Base-by-base conservation (phyloP, 2,113 vertebrate genomes). In the Thermophis baileyi region DNA sequence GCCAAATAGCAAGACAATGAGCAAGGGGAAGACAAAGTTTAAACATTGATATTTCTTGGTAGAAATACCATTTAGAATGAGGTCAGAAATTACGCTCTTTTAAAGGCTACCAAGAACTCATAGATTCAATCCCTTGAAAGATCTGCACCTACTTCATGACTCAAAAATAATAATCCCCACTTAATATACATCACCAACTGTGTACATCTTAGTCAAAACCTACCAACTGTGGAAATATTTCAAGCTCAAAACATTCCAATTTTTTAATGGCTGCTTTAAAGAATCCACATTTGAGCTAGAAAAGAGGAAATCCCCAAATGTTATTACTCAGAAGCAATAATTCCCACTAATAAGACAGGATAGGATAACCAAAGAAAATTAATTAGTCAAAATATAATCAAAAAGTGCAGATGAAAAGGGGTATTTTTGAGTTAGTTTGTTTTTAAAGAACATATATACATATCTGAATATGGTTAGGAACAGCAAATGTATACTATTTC, bases 331-430 rank as follows among this genome's bases (percentile, higher is more conserved):
- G 91, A 90, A 95, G 0, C 1, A 88, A 0, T 35, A 88, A 24
- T 93, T 1, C 35, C 85, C 90, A 1, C 81, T 92, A 35, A 0
- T 51, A 22, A 5, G 90, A 30, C 1, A 20, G 88, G 57, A 94
- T 96, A 81, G 44, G 10, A 5, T 87, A 6, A 85, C 90, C 18
- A 89, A 96, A n/a, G 51, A 20, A 94, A 95, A 87, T 3, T 4
- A 11, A 89, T 89, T 8, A 9, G 30, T 7, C 1, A 63, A 90
- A 86, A 0, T 0, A 0, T 0, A 2, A 44, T 6, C 94, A 57
- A 91, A 89, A 30, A 3, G 0, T 7, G 7, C 4, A 30, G 57
- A 10, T 49, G 55, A 74, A 90, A 91, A 18, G 51, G n/a, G 22
- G 16, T 40, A 27, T 88, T 63, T 40, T 7, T 55, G 88, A 11